Evolutionary conservation across 30 jellyfish, hydroid and myxozoan species (phyloP), one percentile per base, ranked within the genome.

Genomic region (Clytia hemisphaerica): DNA sequence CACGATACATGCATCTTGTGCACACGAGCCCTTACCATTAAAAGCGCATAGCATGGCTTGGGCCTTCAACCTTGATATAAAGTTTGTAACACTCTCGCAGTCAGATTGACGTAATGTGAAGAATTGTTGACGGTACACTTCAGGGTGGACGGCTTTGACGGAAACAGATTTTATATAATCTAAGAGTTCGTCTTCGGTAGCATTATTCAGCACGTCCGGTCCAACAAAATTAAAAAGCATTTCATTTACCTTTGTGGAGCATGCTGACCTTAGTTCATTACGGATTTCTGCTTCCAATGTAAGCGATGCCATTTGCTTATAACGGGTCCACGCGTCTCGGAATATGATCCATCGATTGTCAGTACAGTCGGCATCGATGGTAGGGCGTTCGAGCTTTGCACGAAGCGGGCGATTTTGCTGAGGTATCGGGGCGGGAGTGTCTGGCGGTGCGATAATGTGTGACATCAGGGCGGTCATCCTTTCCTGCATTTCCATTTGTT

Each of bases 81-180:
- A 49, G 25, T 47, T 62, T 5, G 61, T 70, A 34, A 53, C 33
- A 15, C 49, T 18, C 76, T 47, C 76, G 34, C 82, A 78, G 9
- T 70, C 79, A 21, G 49, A 16, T 30, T 70, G 82, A 1, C 27
- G 22, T 0, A 70, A 31, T 5, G 27, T 4, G 38, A 30, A 45
- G 61, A 47, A 49, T 45, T 48, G 67, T 36, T 70, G 82, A 7
- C 82, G 78, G 59, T 70, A 32, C 10, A 70, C 82, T 34, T 70
- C 78, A 6, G 70, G 70, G 36, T 66, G 74, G n/a, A 66, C 50
- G 0, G 50, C 33, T 18, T 31, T 70, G 67, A 53, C 79, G 6
- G 82, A 35, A 5, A 68, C 78, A 0, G 82, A 70, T 28, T 31
- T 22, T 5, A 70, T 70, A 32, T 70, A 78, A 14, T n/a, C 57